phyloP scores from a whole-genome alignment of 1,140 invertebrate species.

The Antheraea pernyi region DNA sequence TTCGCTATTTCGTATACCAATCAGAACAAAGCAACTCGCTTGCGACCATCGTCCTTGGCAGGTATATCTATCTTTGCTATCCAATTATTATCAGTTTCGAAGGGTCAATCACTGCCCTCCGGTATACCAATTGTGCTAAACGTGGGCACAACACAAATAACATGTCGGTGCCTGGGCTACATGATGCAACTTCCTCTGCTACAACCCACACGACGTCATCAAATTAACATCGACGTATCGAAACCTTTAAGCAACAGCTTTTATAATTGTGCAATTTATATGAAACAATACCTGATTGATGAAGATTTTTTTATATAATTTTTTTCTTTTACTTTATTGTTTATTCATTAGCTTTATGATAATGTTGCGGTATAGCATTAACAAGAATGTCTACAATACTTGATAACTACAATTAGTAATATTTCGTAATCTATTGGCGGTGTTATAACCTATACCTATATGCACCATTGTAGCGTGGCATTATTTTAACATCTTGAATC shows the following conservation, averaged over 20 bases:
- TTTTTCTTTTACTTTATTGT: too few species aligned
- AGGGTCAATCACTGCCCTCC: not conserved
- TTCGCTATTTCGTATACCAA: not conserved
- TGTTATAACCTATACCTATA: too few species aligned
- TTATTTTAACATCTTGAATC: too few species aligned
- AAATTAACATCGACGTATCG: not conserved
- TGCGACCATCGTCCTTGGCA: not conserved
- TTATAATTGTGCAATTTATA: not conserved
- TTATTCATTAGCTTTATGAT: too few species aligned
- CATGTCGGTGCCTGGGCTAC: conserved; percentile 25
- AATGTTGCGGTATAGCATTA: too few species aligned
- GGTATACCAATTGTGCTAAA: conserved; percentile 17
- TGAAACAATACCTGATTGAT: too few species aligned
- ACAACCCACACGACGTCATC: not conserved
- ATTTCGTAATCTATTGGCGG: too few species aligned
- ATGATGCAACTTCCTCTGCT: conserved; percentile 54
- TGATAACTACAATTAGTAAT: too few species aligned
- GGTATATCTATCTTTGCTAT: not conserved
- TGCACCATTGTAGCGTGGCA: too few species aligned
- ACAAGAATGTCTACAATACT: too few species aligned
- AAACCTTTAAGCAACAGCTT: not conserved
- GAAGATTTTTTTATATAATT: too few species aligned
- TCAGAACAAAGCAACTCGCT: not conserved
- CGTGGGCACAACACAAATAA: conserved; percentile 29
- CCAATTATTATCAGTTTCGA: not conserved